These are phyloP conservation scores for Cataglyphis livida DNA, from an alignment of 2,888 invertebrate species.

Conservation along the genomic window DNA sequence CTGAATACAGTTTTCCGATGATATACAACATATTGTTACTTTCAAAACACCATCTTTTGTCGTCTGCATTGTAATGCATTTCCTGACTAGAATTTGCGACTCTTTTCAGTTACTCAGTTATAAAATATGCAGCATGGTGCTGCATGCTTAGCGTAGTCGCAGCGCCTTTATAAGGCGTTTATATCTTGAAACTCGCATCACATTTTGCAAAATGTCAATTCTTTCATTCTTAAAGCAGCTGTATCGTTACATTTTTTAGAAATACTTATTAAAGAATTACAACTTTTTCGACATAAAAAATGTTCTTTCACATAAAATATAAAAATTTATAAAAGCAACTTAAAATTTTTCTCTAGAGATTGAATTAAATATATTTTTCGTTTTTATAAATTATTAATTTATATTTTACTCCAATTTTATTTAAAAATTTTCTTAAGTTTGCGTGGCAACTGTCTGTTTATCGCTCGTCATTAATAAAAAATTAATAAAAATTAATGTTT, in stretches of 20 bases:
- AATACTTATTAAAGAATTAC: neutral
- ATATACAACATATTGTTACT: neutral
- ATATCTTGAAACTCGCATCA: slow-evolving; percentile 19
- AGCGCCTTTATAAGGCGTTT: slow-evolving; percentile 18
- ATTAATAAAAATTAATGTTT: too few relatives aligned
- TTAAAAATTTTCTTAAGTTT: neutral
- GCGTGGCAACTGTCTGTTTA: neutral
- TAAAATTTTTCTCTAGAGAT: neutral
- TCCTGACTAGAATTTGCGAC: slow-evolving; percentile 14
- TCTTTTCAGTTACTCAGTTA: slow-evolving; percentile 20
- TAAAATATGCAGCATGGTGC: slow-evolving; percentile 16
- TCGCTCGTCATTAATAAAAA: neutral
- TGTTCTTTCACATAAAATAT: neutral
- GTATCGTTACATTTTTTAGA: neutral
- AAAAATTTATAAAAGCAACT: neutral
- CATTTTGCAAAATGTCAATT: neutral
- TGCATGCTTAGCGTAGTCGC: neutral
- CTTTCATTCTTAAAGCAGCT: neutral
- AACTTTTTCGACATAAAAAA: neutral
- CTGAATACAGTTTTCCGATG: slow-evolving; percentile 10
- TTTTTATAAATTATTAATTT: neutral
- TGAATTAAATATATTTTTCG: neutral
- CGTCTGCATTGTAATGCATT: slow-evolving; percentile 3
- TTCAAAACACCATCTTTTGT: neutral
- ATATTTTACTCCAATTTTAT: neutral